phyloP scores from a whole-genome alignment of 2,113 vertebrate genomes.

The Austrofundulus limnaeus region DNA sequence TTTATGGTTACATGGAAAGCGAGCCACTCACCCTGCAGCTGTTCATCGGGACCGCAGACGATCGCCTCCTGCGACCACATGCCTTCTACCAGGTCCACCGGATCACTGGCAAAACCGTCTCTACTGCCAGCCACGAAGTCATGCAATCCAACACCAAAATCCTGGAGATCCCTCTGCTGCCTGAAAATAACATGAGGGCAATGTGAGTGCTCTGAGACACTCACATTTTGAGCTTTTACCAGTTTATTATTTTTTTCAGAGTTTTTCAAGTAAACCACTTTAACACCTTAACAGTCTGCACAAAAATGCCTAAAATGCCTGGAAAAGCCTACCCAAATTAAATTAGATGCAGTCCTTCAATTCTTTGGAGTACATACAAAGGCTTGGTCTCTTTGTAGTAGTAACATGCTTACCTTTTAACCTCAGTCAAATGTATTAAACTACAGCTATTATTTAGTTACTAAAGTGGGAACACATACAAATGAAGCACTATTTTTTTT shows the following conservation, averaged over 20 bases:
- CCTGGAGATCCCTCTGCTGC: conserved; percentile 93
- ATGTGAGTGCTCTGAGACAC: conserved; percentile 80
- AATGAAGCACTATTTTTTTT: too few relatives aligned
- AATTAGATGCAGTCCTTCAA: too few relatives aligned
- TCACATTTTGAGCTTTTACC: conserved; percentile 12
- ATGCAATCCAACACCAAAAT: conserved; percentile 95
- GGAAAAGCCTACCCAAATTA: too few relatives aligned
- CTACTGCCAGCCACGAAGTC: conserved; percentile 94
- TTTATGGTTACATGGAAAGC: conserved; percentile 91
- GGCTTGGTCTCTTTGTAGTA: too few relatives aligned
- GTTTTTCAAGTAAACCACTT: conserved; percentile 6
- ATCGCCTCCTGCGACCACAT: conserved; percentile 94
- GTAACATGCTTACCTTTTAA: too few relatives aligned
- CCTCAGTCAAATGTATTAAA: too few relatives aligned
- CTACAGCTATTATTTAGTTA: too few relatives aligned
- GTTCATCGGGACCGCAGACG: conserved; percentile 96
- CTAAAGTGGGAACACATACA: too few relatives aligned
- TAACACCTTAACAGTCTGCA: too few relatives aligned
- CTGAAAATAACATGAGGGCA: conserved; percentile 94
- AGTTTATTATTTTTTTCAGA: conserved; percentile 8
- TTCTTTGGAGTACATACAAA: too few relatives aligned
- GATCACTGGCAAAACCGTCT: conserved; percentile 95
- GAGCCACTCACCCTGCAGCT: conserved; percentile 95
- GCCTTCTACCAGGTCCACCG: conserved; percentile 98
- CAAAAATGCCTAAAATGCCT: too few relatives aligned